Evolutionary conservation across 1,140 invertebrate genomes (phyloP), one percentile per base, ranked within the genome.

Genomic region (Drosophila tropicalis): DNA sequence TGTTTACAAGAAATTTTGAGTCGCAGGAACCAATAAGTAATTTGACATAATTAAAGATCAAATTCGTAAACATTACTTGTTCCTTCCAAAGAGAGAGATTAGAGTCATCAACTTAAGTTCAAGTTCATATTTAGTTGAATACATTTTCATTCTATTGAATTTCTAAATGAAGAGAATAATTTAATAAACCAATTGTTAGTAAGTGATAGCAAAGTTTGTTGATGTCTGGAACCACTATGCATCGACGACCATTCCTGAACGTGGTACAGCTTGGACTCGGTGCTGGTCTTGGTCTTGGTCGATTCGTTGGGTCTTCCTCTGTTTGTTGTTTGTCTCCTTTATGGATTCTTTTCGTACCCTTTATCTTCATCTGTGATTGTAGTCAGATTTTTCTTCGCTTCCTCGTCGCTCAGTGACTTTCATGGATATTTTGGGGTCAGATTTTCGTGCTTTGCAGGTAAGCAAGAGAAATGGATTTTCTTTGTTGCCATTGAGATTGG

Each of bases 321-420:
- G 71, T 68, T 68, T 76, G 73, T 89, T 90, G 84, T 89, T 90
- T 89, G 85, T 89, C 85, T 89, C 85, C 81, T 89, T 89, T 90
- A 89, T 84, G 74, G 85, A 81, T 89, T 89, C 85, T 89, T 89
- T 87, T 81, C 69, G 77, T 90, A 89, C 80, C 81, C 74, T 89
- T 90, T 90, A 90, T 84, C 77, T 73, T 61, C 67, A 89, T 90
- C 84, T 81, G 71, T 79, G 85, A 85, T 89, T 90, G 78, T 69
- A 67, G 67, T 64, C 54, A 70, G 76, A 87, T 89, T 89, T 86
- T 80, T 72, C 83, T 57, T 76, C 41, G 39, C 51, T 17, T 54
- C 39, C 51, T 61, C 55, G 7, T 17, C 44, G 7, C 17, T 62
- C 39, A 47, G 9, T 62, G 9, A 7, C 67, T 61, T 75, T 61